phyloP scores from a whole-genome alignment of 1,140 invertebrate species.

The Aphaenogaster floridana region DNA sequence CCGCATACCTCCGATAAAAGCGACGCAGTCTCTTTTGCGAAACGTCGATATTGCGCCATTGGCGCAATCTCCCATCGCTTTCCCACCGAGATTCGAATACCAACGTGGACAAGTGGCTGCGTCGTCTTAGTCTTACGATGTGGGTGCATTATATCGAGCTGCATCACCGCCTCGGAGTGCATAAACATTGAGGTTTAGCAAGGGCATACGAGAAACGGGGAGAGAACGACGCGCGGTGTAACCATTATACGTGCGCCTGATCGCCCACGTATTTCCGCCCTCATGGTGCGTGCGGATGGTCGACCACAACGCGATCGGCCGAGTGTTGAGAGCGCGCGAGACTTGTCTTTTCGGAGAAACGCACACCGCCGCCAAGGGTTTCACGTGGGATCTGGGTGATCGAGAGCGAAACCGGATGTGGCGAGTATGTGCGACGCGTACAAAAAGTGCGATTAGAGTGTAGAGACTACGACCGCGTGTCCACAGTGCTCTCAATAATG shows the following conservation, averaged over 20 bases:
- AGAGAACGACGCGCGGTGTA: constrained; percentile 74
- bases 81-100: constrained; percentile 52
- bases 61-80: constrained; percentile 52
- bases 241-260: constrained; percentile 80
- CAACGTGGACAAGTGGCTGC: constrained; percentile 65
- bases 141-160: constrained; percentile 82
- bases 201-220: constrained; percentile 55
- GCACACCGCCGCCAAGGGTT: constrained; percentile 12
- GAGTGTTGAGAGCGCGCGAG: constrained; percentile 40
- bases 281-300: constrained; percentile 74
- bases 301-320: constrained; percentile 64
- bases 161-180: constrained; percentile 73
- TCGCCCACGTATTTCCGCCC: constrained; percentile 84
- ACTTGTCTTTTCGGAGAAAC: constrained; percentile 59
- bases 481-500: not conserved
- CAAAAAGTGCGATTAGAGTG: not conserved
- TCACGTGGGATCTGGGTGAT: constrained; percentile 45
- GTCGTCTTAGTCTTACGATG: constrained; percentile 70
- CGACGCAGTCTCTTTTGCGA: constrained; percentile 26
- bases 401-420: constrained; percentile 66
- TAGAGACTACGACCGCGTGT: not conserved
- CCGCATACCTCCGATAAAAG: constrained; percentile 56
- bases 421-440: constrained; percentile 25
- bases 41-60: constrained; percentile 39
- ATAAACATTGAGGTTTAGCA: constrained; percentile 81